Conservation (phyloP, 2,888 invertebrate species). For the Tachina lurida region DNA sequence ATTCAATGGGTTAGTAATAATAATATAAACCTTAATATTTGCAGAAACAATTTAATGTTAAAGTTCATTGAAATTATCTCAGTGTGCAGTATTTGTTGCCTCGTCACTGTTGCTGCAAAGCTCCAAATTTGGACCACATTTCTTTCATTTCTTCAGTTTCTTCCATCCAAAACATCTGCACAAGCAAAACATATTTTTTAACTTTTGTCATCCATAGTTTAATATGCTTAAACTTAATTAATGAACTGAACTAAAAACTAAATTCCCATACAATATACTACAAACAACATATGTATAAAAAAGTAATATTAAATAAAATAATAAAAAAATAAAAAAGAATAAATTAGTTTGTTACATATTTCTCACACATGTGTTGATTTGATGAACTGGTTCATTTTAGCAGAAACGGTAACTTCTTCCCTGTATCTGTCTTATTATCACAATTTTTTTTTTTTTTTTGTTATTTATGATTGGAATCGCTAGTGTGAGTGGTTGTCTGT, state of each 20-base stretch:
- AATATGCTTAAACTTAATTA: slow-evolving; percentile 33
- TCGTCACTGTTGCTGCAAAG: too few relatives aligned
- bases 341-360: slow-evolving; percentile 55
- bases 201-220: background rate
- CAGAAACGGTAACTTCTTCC: slow-evolving; percentile 16
- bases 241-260: slow-evolving; percentile 4
- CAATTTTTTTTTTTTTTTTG: background rate
- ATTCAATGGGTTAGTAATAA: too few relatives aligned
- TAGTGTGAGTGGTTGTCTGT: slow-evolving; percentile 8
- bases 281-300: too few relatives aligned
- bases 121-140: too few relatives aligned
- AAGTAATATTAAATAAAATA: background rate
- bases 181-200: background rate
- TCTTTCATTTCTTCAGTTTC: too few relatives aligned
- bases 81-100: too few relatives aligned
- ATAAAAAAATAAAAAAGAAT: slow-evolving; percentile 10
- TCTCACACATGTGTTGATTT: slow-evolving; percentile 34
- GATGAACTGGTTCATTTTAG: slow-evolving; percentile 25
- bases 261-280: background rate
- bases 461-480: background rate
- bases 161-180: background rate
- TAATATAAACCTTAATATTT: too few relatives aligned
- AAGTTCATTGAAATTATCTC: too few relatives aligned
- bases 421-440: background rate
- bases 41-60: too few relatives aligned